Evolutionary conservation across 2,113 vertebrate species (phyloP).

Genomic region (Chrysochloris asiatica): DNA sequence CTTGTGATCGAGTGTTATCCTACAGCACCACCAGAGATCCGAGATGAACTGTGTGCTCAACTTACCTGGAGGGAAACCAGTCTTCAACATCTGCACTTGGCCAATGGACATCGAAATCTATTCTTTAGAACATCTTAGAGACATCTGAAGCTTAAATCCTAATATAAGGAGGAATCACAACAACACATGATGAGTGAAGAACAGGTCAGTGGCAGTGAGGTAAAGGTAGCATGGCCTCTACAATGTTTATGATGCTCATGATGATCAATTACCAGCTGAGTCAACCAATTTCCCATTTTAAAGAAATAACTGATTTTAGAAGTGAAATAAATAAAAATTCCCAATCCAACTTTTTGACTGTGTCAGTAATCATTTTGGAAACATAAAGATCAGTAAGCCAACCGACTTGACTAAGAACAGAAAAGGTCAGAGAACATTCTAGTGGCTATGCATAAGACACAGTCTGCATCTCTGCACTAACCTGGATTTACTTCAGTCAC

Average conservation of each 20-base stretch:
- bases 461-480: neutral
- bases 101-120: accelerated
- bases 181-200: neutral
- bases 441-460: neutral
- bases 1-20: too few relatives aligned
- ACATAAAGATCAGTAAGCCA: constrained; percentile 17
- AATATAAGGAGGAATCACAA: neutral
- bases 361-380: neutral
- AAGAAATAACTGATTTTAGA: neutral
- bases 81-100: accelerated
- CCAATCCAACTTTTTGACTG: neutral
- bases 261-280: neutral
- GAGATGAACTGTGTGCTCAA: neutral
- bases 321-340: constrained; percentile 35
- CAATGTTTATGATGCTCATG: too few relatives aligned
- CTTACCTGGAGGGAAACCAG: neutral
- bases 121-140: neutral
- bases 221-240: neutral
- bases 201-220: neutral
- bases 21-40: too few relatives aligned
- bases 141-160: neutral
- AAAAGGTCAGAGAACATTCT: neutral
- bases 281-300: neutral
- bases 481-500: neutral
- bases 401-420: neutral